Evolutionary conservation across 2,888 invertebrate species (phyloP), one percentile per base, ranked within the genome.

Genomic region (Stegana nigrithorax): DNA sequence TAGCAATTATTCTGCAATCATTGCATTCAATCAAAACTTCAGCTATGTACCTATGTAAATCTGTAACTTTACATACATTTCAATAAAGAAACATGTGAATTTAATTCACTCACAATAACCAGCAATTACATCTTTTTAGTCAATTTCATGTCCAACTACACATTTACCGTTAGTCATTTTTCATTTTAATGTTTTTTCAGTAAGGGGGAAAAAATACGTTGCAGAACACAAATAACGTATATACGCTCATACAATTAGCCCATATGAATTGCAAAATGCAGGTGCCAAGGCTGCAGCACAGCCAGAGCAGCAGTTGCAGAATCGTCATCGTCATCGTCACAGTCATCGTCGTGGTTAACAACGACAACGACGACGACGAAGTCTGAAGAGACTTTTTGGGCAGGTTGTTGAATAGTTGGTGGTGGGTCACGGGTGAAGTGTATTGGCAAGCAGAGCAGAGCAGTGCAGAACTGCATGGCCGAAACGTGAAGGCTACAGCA

Each of bases 201-300:
- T 6, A 2, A 8, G 23, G 23, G 45, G 10, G 23, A 19, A 21
- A 45, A 12, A 8, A 14, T n/a, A 21, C 4, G 47, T n/a, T 7
- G 19, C 45, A 21, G 4, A 45, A 6, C 2, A 21, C 21, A 45
- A 45, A 6, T 7, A 1, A 21, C 63, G 66, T 62, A 57, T 62
- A 69, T 27, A 62, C 64, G 71, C 71, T 73, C 69, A 72, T 73
- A 67, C 75, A 75, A 75, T 75, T 75, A 71, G 76, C 65, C 61
- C 29, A 53, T 59, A 42, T 5, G 7, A 55, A n/a, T 10, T 19
- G 26, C n/a, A 42, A 42, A 57, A 23, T 36, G 36, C 36, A 36
- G 53, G 50, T 50, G 50, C 25, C 23, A 50, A 25, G 26, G 26
- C 14, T 8, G 25, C 12, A 7, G n/a, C n/a, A n/a, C n/a, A n/a